Conservation (phyloP, 2,888 invertebrate species). For the Spisula subtruncata region DNA sequence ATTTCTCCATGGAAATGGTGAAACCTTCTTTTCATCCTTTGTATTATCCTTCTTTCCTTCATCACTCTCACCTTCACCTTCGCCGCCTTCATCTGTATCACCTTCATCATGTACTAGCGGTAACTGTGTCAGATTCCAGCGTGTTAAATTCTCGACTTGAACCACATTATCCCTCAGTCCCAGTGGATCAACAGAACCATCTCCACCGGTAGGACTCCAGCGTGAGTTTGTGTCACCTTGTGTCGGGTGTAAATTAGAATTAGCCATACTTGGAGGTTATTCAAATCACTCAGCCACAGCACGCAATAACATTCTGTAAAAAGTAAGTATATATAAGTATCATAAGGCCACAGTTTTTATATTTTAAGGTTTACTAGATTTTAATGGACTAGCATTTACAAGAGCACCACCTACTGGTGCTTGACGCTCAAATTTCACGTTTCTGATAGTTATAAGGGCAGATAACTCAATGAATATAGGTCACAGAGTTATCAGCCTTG, state of each 20-base stretch:
- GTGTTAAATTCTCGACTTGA: slow-evolving; percentile 78
- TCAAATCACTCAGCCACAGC: neutral
- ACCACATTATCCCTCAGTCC: slow-evolving; percentile 71
- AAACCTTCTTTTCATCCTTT: slow-evolving; percentile 63
- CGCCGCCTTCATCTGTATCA: slow-evolving; percentile 1
- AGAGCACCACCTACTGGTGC: too few relatives aligned
- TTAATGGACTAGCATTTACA: too few relatives aligned
- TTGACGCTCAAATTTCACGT: too few relatives aligned
- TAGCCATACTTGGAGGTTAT: neutral
- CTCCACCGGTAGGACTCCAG: slow-evolving; percentile 34
- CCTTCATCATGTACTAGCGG: slow-evolving; percentile 77
- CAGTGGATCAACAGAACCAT: slow-evolving; percentile 25
- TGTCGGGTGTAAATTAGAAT: slow-evolving; percentile 3
- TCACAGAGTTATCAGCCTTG: too few relatives aligned
- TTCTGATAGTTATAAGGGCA: too few relatives aligned
- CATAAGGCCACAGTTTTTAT: too few relatives aligned
- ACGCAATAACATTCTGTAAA: neutral
- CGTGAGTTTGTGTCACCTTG: neutral
- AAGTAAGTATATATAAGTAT: neutral
- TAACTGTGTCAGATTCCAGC: slow-evolving; percentile 83
- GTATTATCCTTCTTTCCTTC: slow-evolving; percentile 60
- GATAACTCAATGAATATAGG: too few relatives aligned
- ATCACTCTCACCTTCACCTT: too few relatives aligned
- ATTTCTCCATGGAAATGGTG: slow-evolving; percentile 85
- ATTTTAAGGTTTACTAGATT: too few relatives aligned